Evolutionary conservation across 2,888 invertebrate genomes (phyloP).

Genomic region (Ctenicera cuprea): DNA sequence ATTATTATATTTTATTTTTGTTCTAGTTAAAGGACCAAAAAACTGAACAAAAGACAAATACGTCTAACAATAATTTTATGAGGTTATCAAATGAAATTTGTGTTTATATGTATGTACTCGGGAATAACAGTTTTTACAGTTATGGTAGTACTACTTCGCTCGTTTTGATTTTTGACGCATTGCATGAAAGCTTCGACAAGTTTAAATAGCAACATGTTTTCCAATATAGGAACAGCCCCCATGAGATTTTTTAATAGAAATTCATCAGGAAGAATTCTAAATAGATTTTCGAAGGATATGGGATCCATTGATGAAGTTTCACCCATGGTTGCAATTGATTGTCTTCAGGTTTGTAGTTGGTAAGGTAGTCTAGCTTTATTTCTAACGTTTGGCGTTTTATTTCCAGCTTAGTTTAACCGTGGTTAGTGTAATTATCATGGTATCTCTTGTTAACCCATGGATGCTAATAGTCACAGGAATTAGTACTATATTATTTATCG

Average conservation of each 20-base stretch:
- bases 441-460: constrained; percentile 79
- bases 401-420: constrained; percentile 51
- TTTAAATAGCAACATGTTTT: constrained; percentile 75
- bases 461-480: constrained; percentile 80
- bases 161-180: constrained; percentile 73
- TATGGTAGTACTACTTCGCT: constrained; percentile 72
- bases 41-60: constrained; percentile 75
- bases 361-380: background rate
- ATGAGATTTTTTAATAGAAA: constrained; percentile 83
- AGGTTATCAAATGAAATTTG: constrained; percentile 68
- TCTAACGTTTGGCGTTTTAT: no score
- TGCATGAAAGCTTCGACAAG: constrained; percentile 75
- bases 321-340: constrained; percentile 74
- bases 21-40: constrained; percentile 57
- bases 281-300: constrained; percentile 84
- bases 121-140: no score
- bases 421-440: constrained; percentile 47
- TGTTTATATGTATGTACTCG: constrained; percentile 61
- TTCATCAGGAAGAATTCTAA: constrained; percentile 79
- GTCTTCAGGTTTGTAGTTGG: constrained; percentile 68
- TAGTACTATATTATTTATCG: constrained; percentile 78
- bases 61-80: constrained; percentile 10
- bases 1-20: background rate
- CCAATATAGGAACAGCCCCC: constrained; percentile 78
- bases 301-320: constrained; percentile 76